Evolutionary conservation across 2,797 vertebrate species (phyloP), one percentile per base, ranked within the genome.

Genomic region (Macropodus opercularis): DNA sequence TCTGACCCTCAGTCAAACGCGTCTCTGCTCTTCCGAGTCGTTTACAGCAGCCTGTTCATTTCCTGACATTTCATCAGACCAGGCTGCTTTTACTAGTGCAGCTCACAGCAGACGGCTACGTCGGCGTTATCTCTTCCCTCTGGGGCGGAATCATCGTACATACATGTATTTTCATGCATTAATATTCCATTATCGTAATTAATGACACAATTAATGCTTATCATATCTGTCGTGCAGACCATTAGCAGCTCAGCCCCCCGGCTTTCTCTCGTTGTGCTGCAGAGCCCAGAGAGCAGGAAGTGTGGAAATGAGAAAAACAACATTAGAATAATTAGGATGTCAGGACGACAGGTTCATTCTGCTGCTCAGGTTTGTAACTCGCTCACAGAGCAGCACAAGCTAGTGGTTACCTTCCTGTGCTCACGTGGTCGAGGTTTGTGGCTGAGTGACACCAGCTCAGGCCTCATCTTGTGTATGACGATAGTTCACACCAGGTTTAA

Each of bases 41-140:
- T 64, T 66, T 66, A 53, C 69, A 72, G 6, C 42, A n/a, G 2
- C 4, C 2, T 1, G 12, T 34, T 58, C 13, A 22, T 81, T 79
- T 79, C 76, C 44, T 59, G 17, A 19, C 29, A 6, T 79, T 80
- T 67, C 77, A 64, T 83, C 77, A 77, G 70, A 56, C 38, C 51
- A 23, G 59, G 42, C 36, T 14, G 41, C n/a, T 62, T 53, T 64
- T 35, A 19, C 42, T n/a, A 39, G 42, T 55, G 50, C 57, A 5
- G 60, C 49, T 65, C 70, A 55, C 36, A 58, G 24, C 50, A 54
- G 11, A 18, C 53, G 42, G 27, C 26, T 32, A 15, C 29, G 40
- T 8, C 21, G 43, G 11, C 26, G 31, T 50, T 8, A 6, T 46
- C 15, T 36, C 11, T 14, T 3, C 35, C 48, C 18, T 26, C 21